phyloP scores from a whole-genome alignment of 1,140 invertebrate genomes.

The Zaprionus capensis region DNA sequence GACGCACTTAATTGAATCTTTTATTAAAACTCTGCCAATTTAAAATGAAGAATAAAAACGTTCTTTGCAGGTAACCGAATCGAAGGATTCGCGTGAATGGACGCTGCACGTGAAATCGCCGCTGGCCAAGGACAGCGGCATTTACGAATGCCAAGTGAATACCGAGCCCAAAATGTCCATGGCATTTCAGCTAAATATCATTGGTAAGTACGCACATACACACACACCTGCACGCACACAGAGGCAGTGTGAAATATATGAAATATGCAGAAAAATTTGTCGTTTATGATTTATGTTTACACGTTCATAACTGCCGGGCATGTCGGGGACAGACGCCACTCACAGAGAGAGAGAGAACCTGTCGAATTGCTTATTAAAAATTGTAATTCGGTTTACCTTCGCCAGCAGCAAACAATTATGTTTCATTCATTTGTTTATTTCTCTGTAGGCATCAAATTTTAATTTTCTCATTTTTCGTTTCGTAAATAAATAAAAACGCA shows the following conservation, averaged over 20 bases:
- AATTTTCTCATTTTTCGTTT: constrained; percentile 68
- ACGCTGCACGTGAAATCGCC: constrained; percentile 96
- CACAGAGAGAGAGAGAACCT: constrained; percentile 2
- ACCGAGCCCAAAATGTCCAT: constrained; percentile 96
- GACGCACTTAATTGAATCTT: background rate
- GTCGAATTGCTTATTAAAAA: constrained; percentile 57
- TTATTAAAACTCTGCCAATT: background rate
- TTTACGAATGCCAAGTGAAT: constrained; percentile 96
- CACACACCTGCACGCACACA: background rate
- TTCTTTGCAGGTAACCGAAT: constrained; percentile 90
- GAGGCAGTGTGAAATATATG: constrained; percentile 11
- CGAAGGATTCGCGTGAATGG: constrained; percentile 95
- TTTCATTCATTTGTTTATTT: constrained; percentile 56
- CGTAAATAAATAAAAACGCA: constrained; percentile 66
- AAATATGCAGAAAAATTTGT: constrained; percentile 21
- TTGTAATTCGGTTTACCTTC: constrained; percentile 57
- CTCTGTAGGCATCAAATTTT: constrained; percentile 70
- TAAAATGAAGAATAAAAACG: background rate
- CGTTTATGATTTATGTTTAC: constrained; percentile 42
- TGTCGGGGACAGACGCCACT: background rate
- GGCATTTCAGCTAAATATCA: constrained; percentile 93
- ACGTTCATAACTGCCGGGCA: constrained; percentile 13
- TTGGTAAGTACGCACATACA: constrained; percentile 88
- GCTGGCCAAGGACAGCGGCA: constrained; percentile 92
- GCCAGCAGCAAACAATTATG: constrained; percentile 61